Evolutionary conservation across 2,888 invertebrate genomes (phyloP).

Genomic region (Frankliniella intonsa): DNA sequence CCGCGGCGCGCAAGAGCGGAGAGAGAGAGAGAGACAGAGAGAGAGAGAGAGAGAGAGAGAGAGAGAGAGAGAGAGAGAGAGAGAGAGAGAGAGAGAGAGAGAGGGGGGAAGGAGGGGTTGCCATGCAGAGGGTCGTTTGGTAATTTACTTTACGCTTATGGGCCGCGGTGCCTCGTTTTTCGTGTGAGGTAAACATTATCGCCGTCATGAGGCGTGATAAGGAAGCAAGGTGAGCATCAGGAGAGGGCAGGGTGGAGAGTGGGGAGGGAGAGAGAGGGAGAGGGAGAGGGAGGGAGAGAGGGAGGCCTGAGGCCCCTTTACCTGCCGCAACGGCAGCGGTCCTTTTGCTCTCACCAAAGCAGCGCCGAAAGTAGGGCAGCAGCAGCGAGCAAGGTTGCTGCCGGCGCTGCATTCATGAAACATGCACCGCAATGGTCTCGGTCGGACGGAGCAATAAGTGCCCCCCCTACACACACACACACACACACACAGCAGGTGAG

Average conservation of each 20-base stretch:
- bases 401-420: too few relatives aligned
- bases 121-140: background rate
- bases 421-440: too few relatives aligned
- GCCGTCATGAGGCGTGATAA: background rate
- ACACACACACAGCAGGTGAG: too few relatives aligned
- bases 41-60: background rate
- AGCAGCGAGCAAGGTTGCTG: too few relatives aligned
- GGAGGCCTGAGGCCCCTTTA: too few relatives aligned
- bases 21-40: background rate
- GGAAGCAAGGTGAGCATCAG: background rate
- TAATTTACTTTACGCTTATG: constrained; percentile 18
- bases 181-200: background rate
- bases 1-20: background rate
- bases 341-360: too few relatives aligned
- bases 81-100: background rate
- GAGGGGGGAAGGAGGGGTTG: too few relatives aligned
- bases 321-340: too few relatives aligned
- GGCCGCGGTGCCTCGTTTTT: background rate
- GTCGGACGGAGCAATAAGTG: too few relatives aligned
- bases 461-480: too few relatives aligned
- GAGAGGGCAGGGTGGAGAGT: too few relatives aligned
- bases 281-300: background rate
- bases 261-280: background rate
- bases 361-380: too few relatives aligned
- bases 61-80: background rate